A percentile compares a stretch with the other conserved stretches of the same genome.
These are phyloP conservation scores for Hesperophylax magnus DNA, from an alignment of 1,140 invertebrate genomes.

Conservation along the genomic window DNA sequence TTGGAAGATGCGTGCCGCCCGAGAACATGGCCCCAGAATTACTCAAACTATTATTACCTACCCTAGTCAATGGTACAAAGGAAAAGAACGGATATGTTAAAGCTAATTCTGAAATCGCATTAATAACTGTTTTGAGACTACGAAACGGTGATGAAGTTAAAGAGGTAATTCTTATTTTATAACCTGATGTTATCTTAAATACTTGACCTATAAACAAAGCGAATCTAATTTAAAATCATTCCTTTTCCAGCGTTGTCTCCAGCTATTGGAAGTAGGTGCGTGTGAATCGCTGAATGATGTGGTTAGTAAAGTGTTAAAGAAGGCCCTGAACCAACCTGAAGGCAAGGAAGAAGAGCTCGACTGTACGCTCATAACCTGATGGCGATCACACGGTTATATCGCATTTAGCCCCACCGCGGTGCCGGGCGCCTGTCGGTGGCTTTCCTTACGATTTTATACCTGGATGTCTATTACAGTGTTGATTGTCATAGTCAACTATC, in stretches of 20 bases:
- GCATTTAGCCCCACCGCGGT: not conserved
- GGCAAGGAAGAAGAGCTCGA: conserved; percentile 92
- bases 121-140: conserved; percentile 87
- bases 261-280: conserved; percentile 87
- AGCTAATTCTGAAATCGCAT: conserved; percentile 92
- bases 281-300: conserved; percentile 91
- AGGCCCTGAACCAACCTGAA: conserved; percentile 81
- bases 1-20: conserved; percentile 74
- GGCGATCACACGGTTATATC: not conserved
- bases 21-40: conserved; percentile 80
- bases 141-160: conserved; percentile 82
- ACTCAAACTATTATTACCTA: conserved; percentile 85
- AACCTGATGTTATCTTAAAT: not conserved
- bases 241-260: conserved; percentile 78
- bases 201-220: no score
- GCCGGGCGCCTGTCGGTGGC: not conserved
- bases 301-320: conserved; percentile 85
- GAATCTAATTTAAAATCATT: not conserved
- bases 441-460: conserved; percentile 24
- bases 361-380: conserved; percentile 88
- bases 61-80: conserved; percentile 96
- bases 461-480: conserved; percentile 15
- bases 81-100: conserved; percentile 97
- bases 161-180: conserved; percentile 72
- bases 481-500: not conserved